Percentiles rank a stretch among this genome's conserved stretches.
Conservation (phyloP, 2,888 invertebrate genomes). For the Stenichneumon culpator region DNA sequence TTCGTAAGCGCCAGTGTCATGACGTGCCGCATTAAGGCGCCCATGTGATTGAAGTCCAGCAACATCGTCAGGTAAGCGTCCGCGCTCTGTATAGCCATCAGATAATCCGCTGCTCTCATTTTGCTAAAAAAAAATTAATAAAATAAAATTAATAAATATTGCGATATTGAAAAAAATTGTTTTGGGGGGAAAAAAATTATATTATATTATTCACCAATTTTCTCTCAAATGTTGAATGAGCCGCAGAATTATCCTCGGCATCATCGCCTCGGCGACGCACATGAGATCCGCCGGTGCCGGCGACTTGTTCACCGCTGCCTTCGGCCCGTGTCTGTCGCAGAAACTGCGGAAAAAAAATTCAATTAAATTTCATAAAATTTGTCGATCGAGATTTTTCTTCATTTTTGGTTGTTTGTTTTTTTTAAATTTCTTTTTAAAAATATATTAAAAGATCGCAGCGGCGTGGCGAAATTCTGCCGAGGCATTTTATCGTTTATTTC, state of each 20-base stretch:
- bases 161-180: background rate
- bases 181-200: constrained; percentile 45
- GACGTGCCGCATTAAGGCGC: constrained; percentile 97
- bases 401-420: background rate
- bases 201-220: constrained; percentile 89
- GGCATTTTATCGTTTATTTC: no score
- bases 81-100: constrained; percentile 92
- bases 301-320: constrained; percentile 91
- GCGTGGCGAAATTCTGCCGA: no score
- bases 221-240: constrained; percentile 96
- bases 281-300: constrained; percentile 94
- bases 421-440: background rate
- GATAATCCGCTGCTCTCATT: constrained; percentile 87
- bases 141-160: background rate
- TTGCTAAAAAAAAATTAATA: constrained; percentile 77
- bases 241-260: constrained; percentile 96
- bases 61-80: constrained; percentile 96
- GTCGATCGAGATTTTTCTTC: background rate
- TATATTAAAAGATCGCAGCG: background rate
- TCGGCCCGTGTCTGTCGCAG: constrained; percentile 97
- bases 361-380: background rate
- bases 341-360: constrained; percentile 87
- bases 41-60: constrained; percentile 98
- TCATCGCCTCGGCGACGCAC: constrained; percentile 96
- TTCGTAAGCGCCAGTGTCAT: constrained; percentile 97